Evolutionary conservation across 2,113 vertebrate species (phyloP).

Genomic region (Alectura lathami): DNA sequence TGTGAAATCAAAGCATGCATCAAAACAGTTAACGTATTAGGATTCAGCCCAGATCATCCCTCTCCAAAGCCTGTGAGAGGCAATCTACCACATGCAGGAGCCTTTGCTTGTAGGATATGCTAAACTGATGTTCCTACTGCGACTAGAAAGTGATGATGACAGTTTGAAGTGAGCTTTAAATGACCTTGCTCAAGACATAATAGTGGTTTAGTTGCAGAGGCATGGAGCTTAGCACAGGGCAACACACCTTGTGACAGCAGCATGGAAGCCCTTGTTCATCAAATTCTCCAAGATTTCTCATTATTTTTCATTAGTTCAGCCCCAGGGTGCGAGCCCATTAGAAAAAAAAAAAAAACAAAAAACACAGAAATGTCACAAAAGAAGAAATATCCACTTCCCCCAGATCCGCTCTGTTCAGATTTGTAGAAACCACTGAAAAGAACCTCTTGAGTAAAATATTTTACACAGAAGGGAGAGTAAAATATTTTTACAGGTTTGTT

Average conservation of each 20-base stretch:
- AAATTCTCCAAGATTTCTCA: slow-evolving; percentile 23
- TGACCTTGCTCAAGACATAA: slow-evolving; percentile 32
- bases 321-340: not conserved
- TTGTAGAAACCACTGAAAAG: not conserved
- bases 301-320: slow-evolving; percentile 22
- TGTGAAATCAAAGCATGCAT: not conserved
- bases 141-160: slow-evolving; percentile 30
- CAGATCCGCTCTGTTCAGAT: not conserved
- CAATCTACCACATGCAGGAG: slow-evolving; percentile 64
- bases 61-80: slow-evolving; percentile 38
- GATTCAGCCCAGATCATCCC: slow-evolving; percentile 37
- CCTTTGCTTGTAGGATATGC: slow-evolving; percentile 46
- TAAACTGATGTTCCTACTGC: slow-evolving; percentile 52
- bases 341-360: not conserved
- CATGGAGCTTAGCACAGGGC: not conserved
- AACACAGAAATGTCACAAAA: not conserved
- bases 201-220: not conserved
- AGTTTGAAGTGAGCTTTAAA: slow-evolving; percentile 56
- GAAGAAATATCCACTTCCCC: not conserved
- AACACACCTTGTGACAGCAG: not conserved
- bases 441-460: not conserved
- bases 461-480: not conserved
- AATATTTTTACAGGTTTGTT: not conserved
- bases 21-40: slow-evolving; percentile 36
- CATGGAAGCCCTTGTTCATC: not conserved